Base-by-base conservation (phyloP, 2,113 vertebrate species). In the Trematomus loennbergii region DNA sequence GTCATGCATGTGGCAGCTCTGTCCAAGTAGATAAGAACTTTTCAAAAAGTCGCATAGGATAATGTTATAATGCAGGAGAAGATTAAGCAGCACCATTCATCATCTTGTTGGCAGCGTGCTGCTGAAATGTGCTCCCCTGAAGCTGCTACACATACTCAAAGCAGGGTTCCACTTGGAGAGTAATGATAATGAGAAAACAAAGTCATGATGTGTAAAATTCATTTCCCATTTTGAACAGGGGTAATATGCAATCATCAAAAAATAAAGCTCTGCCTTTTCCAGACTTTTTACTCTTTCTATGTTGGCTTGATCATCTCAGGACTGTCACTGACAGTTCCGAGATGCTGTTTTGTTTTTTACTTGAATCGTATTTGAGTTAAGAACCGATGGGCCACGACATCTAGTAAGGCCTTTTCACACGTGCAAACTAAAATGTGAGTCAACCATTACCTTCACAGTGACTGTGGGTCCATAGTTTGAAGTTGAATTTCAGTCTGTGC, bases 21-120 rank as follows among this genome's bases (percentile, higher is more conserved):
- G 58, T 81, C 70, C 57, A 59, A 73, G 46, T 17, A 75, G 81
- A 78, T 79, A 46, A 69, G n/a, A 88, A 78, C 22, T 50, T 84
- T 79, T 55, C 1, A 5, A 49, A 82, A 63, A 65, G 63, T 55
- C 9, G 54, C 54, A 45, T 67, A 55, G 0, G 71, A 63, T 81
- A 55, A 88, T 48, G 33, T 52, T 78, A 36, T 66, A 75, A 84
- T 17, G 55, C 52, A 65, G 63, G 53, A 49, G 65, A 75, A 78
- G 82, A 73, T 83, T 68, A 88, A 75, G 55, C 74, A 61, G 74
- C n/a, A 50, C 40, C 78, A 88, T 93, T 88, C 75, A 88, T 91
- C 83, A 89, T 85, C 33, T 66, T 29, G 60, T 65, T 83, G 75
- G 59, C 80, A 63, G 61, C 11, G 17, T 18, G 5, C 52, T 45